Percentiles rank a stretch among this genome's conserved stretches.
Evolutionary conservation across 2,888 invertebrate genomes (phyloP).

Genomic region (Leptinotarsa tumamoca): DNA sequence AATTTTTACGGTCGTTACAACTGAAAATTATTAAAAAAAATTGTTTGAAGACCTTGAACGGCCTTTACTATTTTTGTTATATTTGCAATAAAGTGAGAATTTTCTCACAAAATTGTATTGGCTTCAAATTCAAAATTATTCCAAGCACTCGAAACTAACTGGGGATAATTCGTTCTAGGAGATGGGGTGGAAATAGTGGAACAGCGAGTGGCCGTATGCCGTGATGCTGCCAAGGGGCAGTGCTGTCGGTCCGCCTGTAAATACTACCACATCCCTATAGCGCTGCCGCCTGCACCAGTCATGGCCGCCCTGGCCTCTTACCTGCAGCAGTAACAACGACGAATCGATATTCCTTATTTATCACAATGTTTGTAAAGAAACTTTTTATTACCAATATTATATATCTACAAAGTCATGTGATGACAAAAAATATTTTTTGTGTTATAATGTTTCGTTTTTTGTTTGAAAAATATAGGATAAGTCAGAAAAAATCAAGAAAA

Average conservation of each 20-base stretch:
- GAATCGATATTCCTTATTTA: conserved; percentile 57
- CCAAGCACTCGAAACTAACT: conserved; percentile 11
- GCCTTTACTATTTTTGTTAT: too few species aligned
- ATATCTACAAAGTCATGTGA: conserved; percentile 64
- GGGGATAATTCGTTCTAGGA: conserved; percentile 73
- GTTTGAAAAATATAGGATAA: conserved; percentile 39
- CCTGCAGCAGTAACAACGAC: conserved; percentile 67
- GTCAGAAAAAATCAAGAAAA: conserved; percentile 43
- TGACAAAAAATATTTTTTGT: conserved; percentile 64
- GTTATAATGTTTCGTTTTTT: conserved; percentile 48
- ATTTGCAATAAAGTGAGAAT: too few species aligned
- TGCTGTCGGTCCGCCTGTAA: conserved; percentile 95
- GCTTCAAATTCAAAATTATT: too few species aligned
- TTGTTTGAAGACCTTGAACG: too few species aligned
- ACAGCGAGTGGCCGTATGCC: conserved; percentile 95
- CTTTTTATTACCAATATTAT: conserved; percentile 64
- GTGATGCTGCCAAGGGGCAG: conserved; percentile 94
- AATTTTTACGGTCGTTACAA: too few species aligned
- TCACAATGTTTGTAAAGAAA: conserved; percentile 65
- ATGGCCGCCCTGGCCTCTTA: conserved; percentile 73
- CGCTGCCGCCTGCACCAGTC: conserved; percentile 85
- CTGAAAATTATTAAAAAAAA: too few species aligned
- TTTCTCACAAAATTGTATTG: too few species aligned
- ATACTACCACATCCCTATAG: conserved; percentile 96
- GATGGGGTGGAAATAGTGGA: conserved; percentile 95